A percentile compares a stretch with the other conserved stretches of the same genome.
phyloP scores from a whole-genome alignment of 1,140 invertebrate genomes.

The Orius laevigatus region DNA sequence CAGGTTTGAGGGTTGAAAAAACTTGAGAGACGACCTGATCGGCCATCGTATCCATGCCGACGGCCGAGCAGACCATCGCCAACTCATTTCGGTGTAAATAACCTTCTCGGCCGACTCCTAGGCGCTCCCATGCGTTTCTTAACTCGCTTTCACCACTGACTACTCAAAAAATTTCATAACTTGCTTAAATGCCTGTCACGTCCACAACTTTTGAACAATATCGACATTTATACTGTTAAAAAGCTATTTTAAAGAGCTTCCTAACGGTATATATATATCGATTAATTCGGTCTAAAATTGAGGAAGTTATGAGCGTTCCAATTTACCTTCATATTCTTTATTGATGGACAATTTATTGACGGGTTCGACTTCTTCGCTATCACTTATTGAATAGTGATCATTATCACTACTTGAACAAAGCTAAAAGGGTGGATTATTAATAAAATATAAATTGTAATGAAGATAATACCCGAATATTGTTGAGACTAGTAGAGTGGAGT shows the following conservation, averaged over 20 bases:
- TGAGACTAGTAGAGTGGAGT: conserved; percentile 1
- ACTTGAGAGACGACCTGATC: conserved; percentile 42
- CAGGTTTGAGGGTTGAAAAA: conserved; percentile 45
- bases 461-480: background rate
- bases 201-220: too few species aligned
- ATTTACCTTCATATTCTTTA: conserved; percentile 1
- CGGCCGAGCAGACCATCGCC: conserved; percentile 39
- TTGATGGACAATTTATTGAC: conserved; percentile 6
- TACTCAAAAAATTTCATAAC: background rate
- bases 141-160: conserved; percentile 21
- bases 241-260: too few species aligned
- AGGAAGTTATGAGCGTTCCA: too few species aligned
- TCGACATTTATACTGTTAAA: too few species aligned
- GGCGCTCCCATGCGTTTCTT: conserved; percentile 35
- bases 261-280: too few species aligned
- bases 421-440: too few species aligned
- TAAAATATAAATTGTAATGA: too few species aligned
- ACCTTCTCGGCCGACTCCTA: conserved; percentile 41
- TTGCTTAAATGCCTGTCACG: too few species aligned
- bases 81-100: conserved; percentile 40
- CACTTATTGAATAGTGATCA: background rate
- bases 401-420: background rate
- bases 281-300: too few species aligned
- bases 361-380: background rate
- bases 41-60: conserved; percentile 41